Percentiles rank a stretch among this genome's conserved stretches.
phyloP scores from a whole-genome alignment of 2,113 vertebrate species.

The Oriolus oriolus region DNA sequence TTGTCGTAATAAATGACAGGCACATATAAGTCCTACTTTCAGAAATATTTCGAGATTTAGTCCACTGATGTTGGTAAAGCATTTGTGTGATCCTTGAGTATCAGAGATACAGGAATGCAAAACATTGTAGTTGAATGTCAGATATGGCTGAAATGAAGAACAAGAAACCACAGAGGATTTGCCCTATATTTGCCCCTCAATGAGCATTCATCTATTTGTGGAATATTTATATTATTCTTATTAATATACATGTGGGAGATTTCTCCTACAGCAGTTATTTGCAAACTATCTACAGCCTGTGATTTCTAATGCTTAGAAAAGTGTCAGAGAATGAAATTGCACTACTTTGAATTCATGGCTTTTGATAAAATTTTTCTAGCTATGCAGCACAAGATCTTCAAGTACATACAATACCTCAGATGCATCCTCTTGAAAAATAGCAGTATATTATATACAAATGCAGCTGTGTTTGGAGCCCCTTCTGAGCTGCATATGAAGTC shows the following conservation, averaged over 20 bases:
- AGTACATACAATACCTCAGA: conserved; percentile 43
- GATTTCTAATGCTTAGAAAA: conserved; percentile 59
- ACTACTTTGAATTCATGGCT: conserved; percentile 71
- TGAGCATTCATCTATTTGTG: conserved; percentile 1
- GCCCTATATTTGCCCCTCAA: neutral
- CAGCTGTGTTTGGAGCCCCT: conserved; percentile 20
- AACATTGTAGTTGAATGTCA: neutral
- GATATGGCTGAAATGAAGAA: neutral
- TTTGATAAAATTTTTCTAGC: conserved; percentile 66
- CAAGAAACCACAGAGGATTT: neutral
- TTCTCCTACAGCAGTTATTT: conserved; percentile 54
- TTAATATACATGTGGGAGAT: conserved; percentile 8
- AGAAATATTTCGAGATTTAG: neutral
- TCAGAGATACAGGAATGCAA: neutral
- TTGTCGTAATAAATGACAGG: neutral
- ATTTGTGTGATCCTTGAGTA: neutral
- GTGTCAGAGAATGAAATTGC: conserved; percentile 52
- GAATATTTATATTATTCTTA: conserved; percentile 40
- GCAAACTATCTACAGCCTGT: conserved; percentile 61
- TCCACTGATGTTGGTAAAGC: neutral
- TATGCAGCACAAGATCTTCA: conserved; percentile 60
- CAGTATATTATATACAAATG: conserved; percentile 32
- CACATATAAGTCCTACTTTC: neutral
- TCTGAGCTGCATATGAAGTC: conserved; percentile 71
- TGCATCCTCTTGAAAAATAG: conserved; percentile 60